phyloP scores from a whole-genome alignment of 2,797 vertebrate species.

The Neosilurus mollespiculum region DNA sequence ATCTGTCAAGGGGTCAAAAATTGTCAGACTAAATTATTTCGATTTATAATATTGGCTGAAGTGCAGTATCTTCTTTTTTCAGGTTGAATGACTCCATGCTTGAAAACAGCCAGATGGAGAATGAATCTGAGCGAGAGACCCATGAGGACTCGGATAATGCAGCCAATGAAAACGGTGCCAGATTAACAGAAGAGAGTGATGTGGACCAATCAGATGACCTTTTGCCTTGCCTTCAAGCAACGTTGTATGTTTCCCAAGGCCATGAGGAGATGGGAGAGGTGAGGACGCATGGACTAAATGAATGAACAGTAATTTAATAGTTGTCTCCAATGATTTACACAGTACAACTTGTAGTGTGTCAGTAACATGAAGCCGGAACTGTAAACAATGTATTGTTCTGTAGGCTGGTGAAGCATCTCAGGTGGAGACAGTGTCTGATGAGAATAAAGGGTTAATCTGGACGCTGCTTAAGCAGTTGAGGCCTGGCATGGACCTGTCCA shows the following conservation, averaged over 20 bases:
- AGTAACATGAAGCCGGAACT: neutral
- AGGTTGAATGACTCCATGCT: conserved; percentile 83
- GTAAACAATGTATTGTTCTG: conserved; percentile 20
- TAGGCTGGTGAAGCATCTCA: conserved; percentile 86
- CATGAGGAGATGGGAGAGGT: conserved; percentile 94
- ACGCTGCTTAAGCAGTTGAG: conserved; percentile 87
- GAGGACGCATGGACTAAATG: conserved; percentile 31
- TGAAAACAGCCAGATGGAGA: conserved; percentile 84
- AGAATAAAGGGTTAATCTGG: conserved; percentile 93
- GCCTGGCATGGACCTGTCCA: conserved; percentile 94
- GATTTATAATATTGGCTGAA: neutral
- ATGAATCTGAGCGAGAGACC: conserved; percentile 87
- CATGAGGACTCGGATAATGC: conserved; percentile 85
- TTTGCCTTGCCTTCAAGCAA: conserved; percentile 74
- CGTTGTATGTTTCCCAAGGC: conserved; percentile 86
- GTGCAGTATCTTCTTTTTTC: conserved; percentile 4
- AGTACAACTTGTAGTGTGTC: neutral
- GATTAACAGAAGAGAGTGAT: conserved; percentile 85
- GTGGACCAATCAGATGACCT: conserved; percentile 86
- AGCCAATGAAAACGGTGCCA: conserved; percentile 79
- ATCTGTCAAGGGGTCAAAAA: neutral
- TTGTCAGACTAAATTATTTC: neutral
- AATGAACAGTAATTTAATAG: too few species aligned
- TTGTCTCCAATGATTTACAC: neutral
- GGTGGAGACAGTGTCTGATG: conserved; percentile 90